Conservation (phyloP, 2,113 vertebrate species). For the Onychostoma macrolepis region DNA sequence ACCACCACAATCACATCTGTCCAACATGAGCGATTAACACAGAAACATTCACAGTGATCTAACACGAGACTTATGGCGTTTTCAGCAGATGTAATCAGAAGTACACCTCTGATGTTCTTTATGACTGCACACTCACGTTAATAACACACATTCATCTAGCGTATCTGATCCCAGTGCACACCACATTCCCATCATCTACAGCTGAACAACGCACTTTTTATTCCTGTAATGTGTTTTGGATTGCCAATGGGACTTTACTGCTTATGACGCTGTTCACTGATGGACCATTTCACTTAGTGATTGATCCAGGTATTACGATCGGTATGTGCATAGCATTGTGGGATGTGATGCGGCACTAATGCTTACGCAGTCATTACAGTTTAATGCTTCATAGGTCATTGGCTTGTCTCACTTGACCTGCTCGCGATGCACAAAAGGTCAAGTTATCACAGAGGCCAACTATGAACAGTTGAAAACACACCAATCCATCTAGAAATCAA, state of each 20-base stretch:
- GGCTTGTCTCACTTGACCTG: slow-evolving; percentile 33
- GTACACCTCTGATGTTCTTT: slow-evolving; percentile 7
- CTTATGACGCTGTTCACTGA: not conserved
- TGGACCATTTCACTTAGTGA: slow-evolving; percentile 20
- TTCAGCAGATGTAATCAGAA: slow-evolving; percentile 33
- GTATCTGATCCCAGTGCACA: not conserved
- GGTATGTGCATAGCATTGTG: not conserved
- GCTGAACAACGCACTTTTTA: slow-evolving; percentile 38
- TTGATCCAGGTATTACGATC: slow-evolving; percentile 33
- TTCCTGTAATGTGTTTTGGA: slow-evolving; percentile 24
- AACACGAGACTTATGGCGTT: slow-evolving; percentile 26
- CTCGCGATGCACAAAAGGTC: slow-evolving; percentile 4
- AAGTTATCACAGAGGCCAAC: not conserved
- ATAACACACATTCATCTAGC: slow-evolving; percentile 26
- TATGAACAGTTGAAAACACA: slow-evolving; percentile 18
- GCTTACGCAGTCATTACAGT: slow-evolving; percentile 18
- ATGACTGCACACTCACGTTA: slow-evolving; percentile 12
- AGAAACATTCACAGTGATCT: not conserved
- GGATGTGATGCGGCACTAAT: slow-evolving; percentile 15
- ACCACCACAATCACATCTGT: slow-evolving; percentile 15
- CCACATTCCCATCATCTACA: slow-evolving; percentile 46
- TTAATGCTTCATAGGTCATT: slow-evolving; percentile 44
- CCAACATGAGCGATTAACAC: not conserved
- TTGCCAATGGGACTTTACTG: slow-evolving; percentile 25
- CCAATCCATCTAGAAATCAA: not conserved